Base-by-base conservation (phyloP, 2,888 invertebrate species). In the Rhagonycha fulva region DNA sequence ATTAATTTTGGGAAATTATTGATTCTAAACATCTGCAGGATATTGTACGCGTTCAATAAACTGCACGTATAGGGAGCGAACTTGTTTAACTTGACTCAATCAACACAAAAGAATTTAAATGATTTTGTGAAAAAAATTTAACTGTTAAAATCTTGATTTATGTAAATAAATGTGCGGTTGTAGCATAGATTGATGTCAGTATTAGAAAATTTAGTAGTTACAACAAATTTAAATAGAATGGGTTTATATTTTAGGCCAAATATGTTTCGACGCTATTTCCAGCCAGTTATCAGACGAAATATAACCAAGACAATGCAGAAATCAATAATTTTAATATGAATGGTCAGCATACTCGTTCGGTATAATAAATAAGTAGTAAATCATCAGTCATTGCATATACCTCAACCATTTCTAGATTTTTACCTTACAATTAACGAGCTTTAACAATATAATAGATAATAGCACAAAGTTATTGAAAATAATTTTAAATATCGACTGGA, bases 211-310 rank as follows among this genome's bases (percentile, higher is more conserved):
- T n/a, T 47, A n/a, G 24, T 47, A n/a, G 24, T 66, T 24, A 19
- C 5, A 4, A n/a, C 26, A 24, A 24, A 14, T 63, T 24, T 24
- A 23, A 24, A 63, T 24, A 14, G 24, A 14, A 66, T 24, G 47
- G 47, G 7, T 24, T 66, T 66, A 19, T 24, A 62, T 78, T 78
- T 76, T 63, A 78, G 78, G 78, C 76, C 14, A 76, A 63, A 61
- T 78, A 26, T 70, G 78, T 78, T 23, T 78, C 78, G 9, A 78
- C 78, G 28, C 71, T 78, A 69, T 78, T 78, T 69, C 70, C 76
- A 71, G 30, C 61, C 14, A 76, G 62, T 24, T n/a, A 19, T 66
- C 71, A 63, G 30, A 66, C 30, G 19, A 74, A 26, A 23, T 14
- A 28, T 63, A 70, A 63, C n/a, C 69, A 66, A 14, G 74, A 70